These are phyloP conservation scores for Hormaphis cornu DNA, from an alignment of 1,140 invertebrate genomes.

Conservation along the genomic window DNA sequence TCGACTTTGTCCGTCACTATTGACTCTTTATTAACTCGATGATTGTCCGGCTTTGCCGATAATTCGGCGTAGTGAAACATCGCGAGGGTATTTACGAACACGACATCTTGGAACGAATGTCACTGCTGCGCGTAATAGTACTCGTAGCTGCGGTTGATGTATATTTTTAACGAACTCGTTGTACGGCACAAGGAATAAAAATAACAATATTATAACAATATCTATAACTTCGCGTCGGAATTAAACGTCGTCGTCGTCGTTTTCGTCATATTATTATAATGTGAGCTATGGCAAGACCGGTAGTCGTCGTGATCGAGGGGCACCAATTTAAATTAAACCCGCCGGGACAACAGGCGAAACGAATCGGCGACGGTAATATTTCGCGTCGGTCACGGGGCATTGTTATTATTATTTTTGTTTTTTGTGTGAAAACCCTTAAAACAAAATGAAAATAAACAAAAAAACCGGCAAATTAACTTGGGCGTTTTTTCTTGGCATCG, in stretches of 20 bases:
- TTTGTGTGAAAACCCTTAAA: conserved; percentile 13
- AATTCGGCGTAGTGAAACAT: no score
- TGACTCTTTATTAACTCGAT: no score
- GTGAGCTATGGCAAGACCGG: no score
- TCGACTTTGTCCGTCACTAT: no score
- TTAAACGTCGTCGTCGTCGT: conserved; percentile 1
- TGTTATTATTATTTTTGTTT: not conserved
- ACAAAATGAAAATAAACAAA: conserved; percentile 29
- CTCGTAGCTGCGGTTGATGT: not conserved
- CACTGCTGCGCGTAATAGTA: not conserved
- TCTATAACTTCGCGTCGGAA: not conserved
- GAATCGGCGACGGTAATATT: conserved; percentile 21
- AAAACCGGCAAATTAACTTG: conserved; percentile 31
- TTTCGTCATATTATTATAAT: no score
- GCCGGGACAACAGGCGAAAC: conserved; percentile 16
- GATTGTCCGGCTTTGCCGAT: no score
- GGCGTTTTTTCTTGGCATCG: conserved; percentile 30
- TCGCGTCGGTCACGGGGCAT: conserved; percentile 5
- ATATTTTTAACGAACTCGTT: conserved; percentile 10
- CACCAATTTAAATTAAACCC: conserved; percentile 25
- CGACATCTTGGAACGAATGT: no score
- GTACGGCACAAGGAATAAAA: not conserved
- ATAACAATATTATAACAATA: not conserved
- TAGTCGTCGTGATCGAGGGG: not conserved
- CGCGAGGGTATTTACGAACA: no score